These are phyloP conservation scores for Dendroctonus ponderosae DNA, from an alignment of 1,140 invertebrate genomes.

Conservation along the genomic window DNA sequence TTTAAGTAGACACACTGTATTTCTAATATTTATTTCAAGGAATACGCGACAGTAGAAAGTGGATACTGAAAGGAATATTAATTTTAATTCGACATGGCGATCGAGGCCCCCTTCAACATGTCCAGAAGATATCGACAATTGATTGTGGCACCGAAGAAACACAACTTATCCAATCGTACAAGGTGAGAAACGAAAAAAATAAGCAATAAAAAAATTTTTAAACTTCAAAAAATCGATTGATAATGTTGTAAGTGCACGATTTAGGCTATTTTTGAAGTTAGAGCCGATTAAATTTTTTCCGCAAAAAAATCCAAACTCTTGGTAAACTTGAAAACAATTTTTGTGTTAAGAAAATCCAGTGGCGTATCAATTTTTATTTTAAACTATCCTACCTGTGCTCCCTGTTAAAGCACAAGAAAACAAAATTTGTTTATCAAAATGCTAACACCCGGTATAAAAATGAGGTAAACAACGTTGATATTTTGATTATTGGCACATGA, in stretches of 20 bases:
- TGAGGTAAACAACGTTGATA: no score
- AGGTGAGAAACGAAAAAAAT: constrained; percentile 33
- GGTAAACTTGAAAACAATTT: not conserved
- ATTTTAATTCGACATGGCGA: constrained; percentile 85
- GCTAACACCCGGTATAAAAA: no score
- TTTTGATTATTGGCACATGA: no score
- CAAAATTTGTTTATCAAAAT: no score
- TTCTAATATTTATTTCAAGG: no score
- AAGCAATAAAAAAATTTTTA: not conserved
- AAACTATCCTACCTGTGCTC: no score
- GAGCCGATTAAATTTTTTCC: not conserved
- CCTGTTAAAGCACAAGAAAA: no score
- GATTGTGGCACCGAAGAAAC: constrained; percentile 65
- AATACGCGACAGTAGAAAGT: constrained; percentile 59
- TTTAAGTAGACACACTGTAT: no score
- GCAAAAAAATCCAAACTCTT: not conserved
- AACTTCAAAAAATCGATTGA: no score
- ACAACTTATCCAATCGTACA: constrained; percentile 44
- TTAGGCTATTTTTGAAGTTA: not conserved
- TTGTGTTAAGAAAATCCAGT: constrained; percentile 1
- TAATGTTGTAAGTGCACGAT: no score
- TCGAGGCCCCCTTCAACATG: constrained; percentile 76
- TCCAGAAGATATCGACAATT: constrained; percentile 70
- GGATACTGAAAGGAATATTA: constrained; percentile 74
- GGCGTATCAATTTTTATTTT: no score